phyloP scores from a whole-genome alignment of 2,888 invertebrate genomes.

The Caenorhabditis imperialis region DNA sequence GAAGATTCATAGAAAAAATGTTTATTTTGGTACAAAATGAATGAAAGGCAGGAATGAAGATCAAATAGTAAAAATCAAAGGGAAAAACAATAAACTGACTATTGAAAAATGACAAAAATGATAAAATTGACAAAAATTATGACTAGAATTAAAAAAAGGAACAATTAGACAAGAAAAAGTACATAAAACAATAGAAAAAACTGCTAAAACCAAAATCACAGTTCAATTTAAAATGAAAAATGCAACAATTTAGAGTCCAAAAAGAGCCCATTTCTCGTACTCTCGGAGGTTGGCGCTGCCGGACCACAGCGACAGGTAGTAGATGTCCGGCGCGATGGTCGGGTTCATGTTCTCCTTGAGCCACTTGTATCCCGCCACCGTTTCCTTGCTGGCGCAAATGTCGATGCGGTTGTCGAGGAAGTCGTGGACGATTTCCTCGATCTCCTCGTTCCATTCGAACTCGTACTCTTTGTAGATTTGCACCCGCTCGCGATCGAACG shows the following conservation, averaged over 20 bases:
- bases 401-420: constrained; percentile 9
- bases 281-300: neutral
- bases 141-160: too few relatives aligned
- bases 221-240: neutral
- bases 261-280: constrained; percentile 10
- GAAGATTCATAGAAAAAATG: too few relatives aligned
- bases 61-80: too few relatives aligned
- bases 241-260: constrained; percentile 8
- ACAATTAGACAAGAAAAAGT: neutral
- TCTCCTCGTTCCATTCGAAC: neutral
- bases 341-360: constrained; percentile 15
- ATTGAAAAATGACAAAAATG: too few relatives aligned
- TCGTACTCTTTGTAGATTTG: constrained; percentile 1
- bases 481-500: constrained; percentile 4
- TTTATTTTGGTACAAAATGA: too few relatives aligned
- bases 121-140: too few relatives aligned
- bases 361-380: constrained; percentile 3
- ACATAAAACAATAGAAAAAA: neutral
- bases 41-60: too few relatives aligned
- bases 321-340: constrained; percentile 12
- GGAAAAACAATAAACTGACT: too few relatives aligned
- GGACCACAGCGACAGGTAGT: constrained; percentile 9
- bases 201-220: neutral
- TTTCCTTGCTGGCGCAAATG: neutral
- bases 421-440: neutral